Percentiles rank a stretch among this genome's conserved stretches.
phyloP scores from a whole-genome alignment of 2,888 invertebrate species.

The Melanargia galathea region DNA sequence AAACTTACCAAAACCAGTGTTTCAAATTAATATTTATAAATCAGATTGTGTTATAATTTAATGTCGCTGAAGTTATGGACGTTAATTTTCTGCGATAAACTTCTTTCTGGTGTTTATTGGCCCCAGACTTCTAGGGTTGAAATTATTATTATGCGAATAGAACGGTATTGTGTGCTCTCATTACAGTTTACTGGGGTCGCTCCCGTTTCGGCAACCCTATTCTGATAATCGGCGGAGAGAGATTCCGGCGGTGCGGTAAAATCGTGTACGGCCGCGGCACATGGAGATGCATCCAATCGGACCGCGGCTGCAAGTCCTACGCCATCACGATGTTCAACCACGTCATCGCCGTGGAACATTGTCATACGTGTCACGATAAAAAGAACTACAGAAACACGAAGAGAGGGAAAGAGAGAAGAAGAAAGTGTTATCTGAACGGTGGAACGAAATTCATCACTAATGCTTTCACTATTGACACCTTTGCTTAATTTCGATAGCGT shows the following conservation, averaged over 20 bases:
- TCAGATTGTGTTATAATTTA: too few relatives aligned
- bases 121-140: too few relatives aligned
- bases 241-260: slow-evolving; percentile 56
- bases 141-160: slow-evolving; percentile 23
- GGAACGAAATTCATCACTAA: slow-evolving; percentile 1
- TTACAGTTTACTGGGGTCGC: slow-evolving; percentile 66
- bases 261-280: slow-evolving; percentile 44
- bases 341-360: slow-evolving; percentile 53
- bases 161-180: slow-evolving; percentile 48
- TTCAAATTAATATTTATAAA: too few relatives aligned
- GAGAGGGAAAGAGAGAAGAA: slow-evolving; percentile 17
- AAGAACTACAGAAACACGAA: slow-evolving; percentile 13
- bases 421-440: slow-evolving; percentile 9
- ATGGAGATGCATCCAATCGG: slow-evolving; percentile 73
- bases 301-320: slow-evolving; percentile 64
- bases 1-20: too few relatives aligned
- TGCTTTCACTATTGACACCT: neutral
- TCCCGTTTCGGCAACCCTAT: slow-evolving; percentile 69
- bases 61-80: too few relatives aligned
- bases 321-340: slow-evolving; percentile 54
- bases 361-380: slow-evolving; percentile 53
- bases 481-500: neutral
- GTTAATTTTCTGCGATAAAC: too few relatives aligned
- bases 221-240: slow-evolving; percentile 60
- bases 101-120: too few relatives aligned